These are phyloP conservation scores for Pachyseris speciosa DNA, from an alignment of 64 coral and sea anemone species.

Conservation along the genomic window DNA sequence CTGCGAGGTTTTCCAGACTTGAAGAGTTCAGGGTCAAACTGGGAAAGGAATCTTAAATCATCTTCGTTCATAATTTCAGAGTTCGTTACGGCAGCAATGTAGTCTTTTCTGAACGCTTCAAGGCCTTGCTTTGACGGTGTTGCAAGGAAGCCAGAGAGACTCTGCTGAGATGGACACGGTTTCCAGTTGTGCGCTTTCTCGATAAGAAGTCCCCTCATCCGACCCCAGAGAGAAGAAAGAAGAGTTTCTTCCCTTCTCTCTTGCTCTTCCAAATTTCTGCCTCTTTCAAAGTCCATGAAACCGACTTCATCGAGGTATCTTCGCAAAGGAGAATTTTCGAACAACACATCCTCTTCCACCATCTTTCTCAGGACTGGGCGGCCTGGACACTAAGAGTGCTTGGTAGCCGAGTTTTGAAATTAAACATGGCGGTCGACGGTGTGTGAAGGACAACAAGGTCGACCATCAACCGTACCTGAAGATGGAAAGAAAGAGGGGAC, in stretches of 20 bases:
- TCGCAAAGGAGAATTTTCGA: conserved; percentile 86
- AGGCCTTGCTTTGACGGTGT: background rate
- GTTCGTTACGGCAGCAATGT: conserved; percentile 35
- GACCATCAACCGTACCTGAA: background rate
- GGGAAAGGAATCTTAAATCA: conserved; percentile 61
- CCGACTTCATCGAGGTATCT: conserved; percentile 84
- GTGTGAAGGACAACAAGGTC: background rate
- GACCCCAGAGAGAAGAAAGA: background rate
- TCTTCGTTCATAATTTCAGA: conserved; percentile 79
- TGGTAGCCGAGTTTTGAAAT: background rate
- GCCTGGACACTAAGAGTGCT: background rate
- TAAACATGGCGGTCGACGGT: background rate
- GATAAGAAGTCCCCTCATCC: background rate
- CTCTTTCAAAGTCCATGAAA: conserved; percentile 78
- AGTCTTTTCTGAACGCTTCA: conserved; percentile 41
- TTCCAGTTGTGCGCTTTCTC: background rate
- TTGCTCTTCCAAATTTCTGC: background rate
- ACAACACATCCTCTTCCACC: conserved; percentile 81
- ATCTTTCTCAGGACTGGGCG: background rate
- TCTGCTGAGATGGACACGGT: background rate
- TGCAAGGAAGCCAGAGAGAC: background rate
- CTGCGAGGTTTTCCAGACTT: background rate
- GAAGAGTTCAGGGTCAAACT: conserved; percentile 83
- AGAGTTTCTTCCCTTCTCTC: background rate
- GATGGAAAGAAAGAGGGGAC: background rate